Evolutionary conservation across 2,888 invertebrate species (phyloP).

Genomic region (Mylabris sibirica): DNA sequence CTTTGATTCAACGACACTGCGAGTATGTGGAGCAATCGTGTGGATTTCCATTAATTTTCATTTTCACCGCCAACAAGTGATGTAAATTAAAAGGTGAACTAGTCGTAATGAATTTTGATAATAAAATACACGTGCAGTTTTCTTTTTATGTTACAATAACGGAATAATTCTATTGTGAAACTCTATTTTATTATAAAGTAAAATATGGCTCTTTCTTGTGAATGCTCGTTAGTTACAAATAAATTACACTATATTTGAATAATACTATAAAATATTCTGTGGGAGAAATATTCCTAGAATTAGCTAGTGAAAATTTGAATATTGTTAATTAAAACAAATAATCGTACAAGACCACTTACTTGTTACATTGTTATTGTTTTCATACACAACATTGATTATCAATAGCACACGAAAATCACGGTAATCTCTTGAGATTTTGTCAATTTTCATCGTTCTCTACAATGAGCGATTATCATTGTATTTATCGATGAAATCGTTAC

Average conservation of each 20-base stretch:
- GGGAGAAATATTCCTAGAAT: conserved; percentile 2
- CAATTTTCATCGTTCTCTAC: not conserved
- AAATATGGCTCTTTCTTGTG: not conserved
- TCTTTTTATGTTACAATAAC: not conserved
- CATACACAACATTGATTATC: not conserved
- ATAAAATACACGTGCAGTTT: not conserved
- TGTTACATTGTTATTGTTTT: not conserved
- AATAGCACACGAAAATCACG: not conserved
- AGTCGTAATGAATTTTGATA: not conserved
- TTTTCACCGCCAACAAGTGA: too few relatives aligned
- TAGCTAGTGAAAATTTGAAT: not conserved
- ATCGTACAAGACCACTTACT: not conserved
- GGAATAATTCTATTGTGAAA: conserved; percentile 12
- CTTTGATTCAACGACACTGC: not conserved
- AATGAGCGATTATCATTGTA: not conserved
- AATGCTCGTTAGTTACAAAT: not conserved
- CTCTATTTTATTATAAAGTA: conserved; percentile 4
- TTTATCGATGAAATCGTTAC: not conserved
- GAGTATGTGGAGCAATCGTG: not conserved
- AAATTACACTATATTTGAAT: conserved; percentile 7
- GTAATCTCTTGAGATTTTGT: not conserved
- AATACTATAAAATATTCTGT: not conserved
- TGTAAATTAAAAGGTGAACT: not conserved
- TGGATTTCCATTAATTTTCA: too few relatives aligned
- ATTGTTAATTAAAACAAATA: not conserved